These are phyloP conservation scores for Chlorocebus sabaeus DNA, from an alignment of 2,113 vertebrate genomes.

Conservation along the genomic window DNA sequence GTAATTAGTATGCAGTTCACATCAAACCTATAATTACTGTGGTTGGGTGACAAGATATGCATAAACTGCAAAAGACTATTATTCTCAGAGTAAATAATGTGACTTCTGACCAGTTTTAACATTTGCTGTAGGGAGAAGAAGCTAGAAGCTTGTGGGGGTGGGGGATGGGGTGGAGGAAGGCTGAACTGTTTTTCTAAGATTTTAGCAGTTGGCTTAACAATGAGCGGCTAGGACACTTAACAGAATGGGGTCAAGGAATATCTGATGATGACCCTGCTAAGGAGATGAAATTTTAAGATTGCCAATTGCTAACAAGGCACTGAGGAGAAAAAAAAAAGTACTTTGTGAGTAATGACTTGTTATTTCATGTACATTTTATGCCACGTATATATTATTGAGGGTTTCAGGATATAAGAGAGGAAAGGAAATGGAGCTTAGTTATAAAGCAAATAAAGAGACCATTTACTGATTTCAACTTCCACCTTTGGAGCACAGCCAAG, in stretches of 20 bases:
- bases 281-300: constrained; percentile 13
- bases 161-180: accelerated
- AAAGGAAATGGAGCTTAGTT: constrained; percentile 58
- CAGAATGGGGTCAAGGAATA: background rate
- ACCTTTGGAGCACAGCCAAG: constrained; percentile 46
- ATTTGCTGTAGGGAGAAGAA: background rate
- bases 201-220: constrained; percentile 21
- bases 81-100: background rate
- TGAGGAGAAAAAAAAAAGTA: background rate
- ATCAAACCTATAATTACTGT: background rate
- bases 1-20: background rate
- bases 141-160: background rate
- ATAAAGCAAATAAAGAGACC: constrained; percentile 64
- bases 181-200: background rate
- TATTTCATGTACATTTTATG: constrained; percentile 3
- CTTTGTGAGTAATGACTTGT: background rate
- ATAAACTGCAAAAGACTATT: background rate
- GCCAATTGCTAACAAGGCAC: background rate
- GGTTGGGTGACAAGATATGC: background rate
- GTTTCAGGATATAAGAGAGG: background rate
- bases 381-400: background rate
- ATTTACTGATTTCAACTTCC: constrained; percentile 59
- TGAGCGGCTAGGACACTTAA: background rate
- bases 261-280: background rate
- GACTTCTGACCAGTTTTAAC: background rate